Evolutionary conservation across 2,797 vertebrate species (phyloP), one percentile per base, ranked within the genome.

Genomic region (Delichon dasypus): DNA sequence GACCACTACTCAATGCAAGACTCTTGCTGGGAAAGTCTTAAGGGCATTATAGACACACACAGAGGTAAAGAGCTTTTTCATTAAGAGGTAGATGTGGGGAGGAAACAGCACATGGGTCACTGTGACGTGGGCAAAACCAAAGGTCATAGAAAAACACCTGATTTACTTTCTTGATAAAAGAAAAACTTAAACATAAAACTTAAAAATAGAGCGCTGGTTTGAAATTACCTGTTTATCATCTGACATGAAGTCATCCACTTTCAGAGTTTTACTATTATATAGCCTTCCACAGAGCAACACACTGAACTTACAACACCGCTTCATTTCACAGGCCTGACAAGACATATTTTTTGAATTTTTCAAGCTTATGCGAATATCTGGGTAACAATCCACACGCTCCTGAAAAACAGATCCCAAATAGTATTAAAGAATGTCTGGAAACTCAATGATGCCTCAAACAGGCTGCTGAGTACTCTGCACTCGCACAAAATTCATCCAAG

Each of bases 361-460:
- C 22, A 6, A 4, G 26, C 19, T 25, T 47, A 98, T 87, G n/a
- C 2, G 66, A 86, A 98, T 93, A 38, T 96, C n/a, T 70, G 98
- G 98, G 79, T 98, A 98, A 96, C 96, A 98, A 97, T 98, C 97
- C 45, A 98, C 97, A 48, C 98, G 98, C 45, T 98, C 98, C 98
- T 99, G 75, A 96, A 97, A 95, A 65, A 93, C 13, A 90, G 25
- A 90, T 90, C 94, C 73, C 55, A 88, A 64, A 21, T 27, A 85
- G 47, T 36, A 27, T 58, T 86, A 44, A 81, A 85, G 23, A 55
- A 82, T 27, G 30, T 66, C 50, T 5, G 5, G 62, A 34, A 89
- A 78, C 15, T 10, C 20, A 78, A 88, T 2, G 1, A 48, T 25
- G 18, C 10, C 26, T 61, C 12, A 9, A 54, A 48, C 6, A 73